Conservation (phyloP, 2,797 vertebrate species). For the Choloepus didactylus region DNA sequence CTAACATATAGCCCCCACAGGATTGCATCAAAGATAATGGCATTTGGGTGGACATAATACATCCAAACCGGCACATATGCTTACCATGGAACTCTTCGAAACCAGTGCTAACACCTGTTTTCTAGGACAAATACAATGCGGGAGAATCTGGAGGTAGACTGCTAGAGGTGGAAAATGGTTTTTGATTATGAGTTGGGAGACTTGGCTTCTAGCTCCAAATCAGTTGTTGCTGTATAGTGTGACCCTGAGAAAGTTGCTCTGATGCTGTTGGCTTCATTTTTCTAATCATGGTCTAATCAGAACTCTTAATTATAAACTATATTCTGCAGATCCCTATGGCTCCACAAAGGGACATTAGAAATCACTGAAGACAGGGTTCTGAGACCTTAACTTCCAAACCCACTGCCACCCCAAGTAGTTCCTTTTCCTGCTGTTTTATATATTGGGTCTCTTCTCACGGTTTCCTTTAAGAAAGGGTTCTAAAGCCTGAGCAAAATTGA, state of each 20-base stretch:
- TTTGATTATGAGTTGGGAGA: neutral
- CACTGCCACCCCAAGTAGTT: neutral
- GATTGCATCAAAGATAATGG: no score
- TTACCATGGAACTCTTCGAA: neutral
- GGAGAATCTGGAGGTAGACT: neutral
- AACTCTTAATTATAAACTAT: neutral
- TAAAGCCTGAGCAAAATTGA: neutral
- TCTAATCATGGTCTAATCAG: neutral
- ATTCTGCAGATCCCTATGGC: neutral
- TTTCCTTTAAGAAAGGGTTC: constrained; percentile 21
- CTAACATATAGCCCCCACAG: no score
- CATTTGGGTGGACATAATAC: no score
- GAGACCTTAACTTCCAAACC: neutral
- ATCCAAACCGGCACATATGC: neutral
- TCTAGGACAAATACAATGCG: neutral
- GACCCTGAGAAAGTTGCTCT: neutral
- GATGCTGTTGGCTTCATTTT: neutral
- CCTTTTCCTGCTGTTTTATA: neutral
- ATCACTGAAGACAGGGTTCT: neutral
- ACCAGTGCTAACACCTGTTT: neutral
- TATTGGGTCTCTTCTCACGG: neutral
- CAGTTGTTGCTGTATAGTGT: neutral
- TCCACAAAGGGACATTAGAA: neutral
- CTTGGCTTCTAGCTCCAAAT: constrained; percentile 1
- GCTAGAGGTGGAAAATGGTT: neutral